These are phyloP conservation scores for Lucilia cuprina DNA, from an alignment of 1,140 invertebrate species.

Conservation along the genomic window DNA sequence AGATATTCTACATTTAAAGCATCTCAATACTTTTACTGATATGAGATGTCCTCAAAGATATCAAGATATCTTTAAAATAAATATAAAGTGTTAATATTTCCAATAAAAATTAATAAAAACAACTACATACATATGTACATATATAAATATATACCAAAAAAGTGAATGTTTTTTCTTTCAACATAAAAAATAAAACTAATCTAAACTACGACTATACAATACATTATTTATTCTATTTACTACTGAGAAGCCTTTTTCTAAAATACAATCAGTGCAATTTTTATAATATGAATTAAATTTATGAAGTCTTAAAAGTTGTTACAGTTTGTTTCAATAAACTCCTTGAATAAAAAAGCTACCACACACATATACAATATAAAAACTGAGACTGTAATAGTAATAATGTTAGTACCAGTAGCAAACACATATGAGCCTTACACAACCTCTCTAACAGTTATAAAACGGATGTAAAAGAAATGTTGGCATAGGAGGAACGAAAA, in stretches of 20 bases:
- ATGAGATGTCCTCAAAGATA: too few relatives aligned
- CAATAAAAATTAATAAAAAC: too few relatives aligned
- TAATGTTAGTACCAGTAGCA: background rate
- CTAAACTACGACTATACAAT: background rate
- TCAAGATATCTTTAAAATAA: too few relatives aligned
- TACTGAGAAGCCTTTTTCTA: background rate
- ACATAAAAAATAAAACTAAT: background rate
- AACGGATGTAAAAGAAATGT: slow-evolving; percentile 6
- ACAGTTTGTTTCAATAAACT: background rate
- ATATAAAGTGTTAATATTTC: too few relatives aligned
- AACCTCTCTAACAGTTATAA: background rate
- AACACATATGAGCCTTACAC: background rate
- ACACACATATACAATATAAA: background rate
- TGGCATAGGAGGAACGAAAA: background rate
- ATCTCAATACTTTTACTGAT: too few relatives aligned
- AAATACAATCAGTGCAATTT: slow-evolving; percentile 14
- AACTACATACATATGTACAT: too few relatives aligned
- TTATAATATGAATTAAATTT: slow-evolving; percentile 23
- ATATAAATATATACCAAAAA: too few relatives aligned
- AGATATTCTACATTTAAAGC: too few relatives aligned
- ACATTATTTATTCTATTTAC: too few relatives aligned
- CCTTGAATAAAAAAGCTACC: background rate
- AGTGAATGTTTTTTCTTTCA: too few relatives aligned
- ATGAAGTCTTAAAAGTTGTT: background rate
- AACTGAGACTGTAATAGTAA: too few relatives aligned